A percentile compares a stretch with the other conserved stretches of the same genome.
phyloP scores from a whole-genome alignment of 2,113 vertebrate species.

The Garra rufa region DNA sequence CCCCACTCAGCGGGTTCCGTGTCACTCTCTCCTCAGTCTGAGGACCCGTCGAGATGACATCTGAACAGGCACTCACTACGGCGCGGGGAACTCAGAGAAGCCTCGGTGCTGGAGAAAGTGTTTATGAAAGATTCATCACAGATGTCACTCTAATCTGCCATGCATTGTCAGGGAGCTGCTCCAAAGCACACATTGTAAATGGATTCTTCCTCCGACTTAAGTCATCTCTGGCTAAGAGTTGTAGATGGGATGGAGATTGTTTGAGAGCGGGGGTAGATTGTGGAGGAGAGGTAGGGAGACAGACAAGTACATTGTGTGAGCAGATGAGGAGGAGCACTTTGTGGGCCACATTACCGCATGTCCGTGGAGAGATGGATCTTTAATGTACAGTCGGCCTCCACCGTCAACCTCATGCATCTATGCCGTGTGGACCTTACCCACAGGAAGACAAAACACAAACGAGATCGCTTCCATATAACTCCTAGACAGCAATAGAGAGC shows the following conservation, averaged over 20 bases:
- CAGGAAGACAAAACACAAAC: not conserved
- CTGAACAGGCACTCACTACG: slow-evolving; percentile 81
- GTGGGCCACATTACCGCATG: slow-evolving; percentile 87
- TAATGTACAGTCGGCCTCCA: slow-evolving; percentile 89
- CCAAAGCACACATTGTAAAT: slow-evolving; percentile 96
- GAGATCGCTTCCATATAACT: not conserved
- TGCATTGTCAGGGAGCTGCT: slow-evolving; percentile 93
- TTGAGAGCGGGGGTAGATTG: slow-evolving; percentile 54
- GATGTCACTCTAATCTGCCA: slow-evolving; percentile 92
- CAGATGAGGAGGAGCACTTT: slow-evolving; percentile 87
- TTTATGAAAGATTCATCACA: slow-evolving; percentile 99
- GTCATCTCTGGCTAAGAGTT: slow-evolving; percentile 86
- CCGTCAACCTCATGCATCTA: slow-evolving; percentile 63
- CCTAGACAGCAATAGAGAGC: not conserved
- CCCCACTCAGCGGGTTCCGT: slow-evolving; percentile 80
- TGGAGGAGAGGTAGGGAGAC: slow-evolving; percentile 50
- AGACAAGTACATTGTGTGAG: slow-evolving; percentile 83
- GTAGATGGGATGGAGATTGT: slow-evolving; percentile 50
- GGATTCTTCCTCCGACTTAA: slow-evolving; percentile 94
- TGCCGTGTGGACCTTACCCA: not conserved
- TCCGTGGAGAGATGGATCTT: slow-evolving; percentile 85
- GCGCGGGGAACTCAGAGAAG: slow-evolving; percentile 50
- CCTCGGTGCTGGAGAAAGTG: slow-evolving; percentile 83
- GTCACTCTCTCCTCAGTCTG: slow-evolving; percentile 81
- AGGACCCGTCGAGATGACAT: slow-evolving; percentile 81